phyloP scores from a whole-genome alignment of 1,140 invertebrate species.

The Drosophila repletoides region DNA sequence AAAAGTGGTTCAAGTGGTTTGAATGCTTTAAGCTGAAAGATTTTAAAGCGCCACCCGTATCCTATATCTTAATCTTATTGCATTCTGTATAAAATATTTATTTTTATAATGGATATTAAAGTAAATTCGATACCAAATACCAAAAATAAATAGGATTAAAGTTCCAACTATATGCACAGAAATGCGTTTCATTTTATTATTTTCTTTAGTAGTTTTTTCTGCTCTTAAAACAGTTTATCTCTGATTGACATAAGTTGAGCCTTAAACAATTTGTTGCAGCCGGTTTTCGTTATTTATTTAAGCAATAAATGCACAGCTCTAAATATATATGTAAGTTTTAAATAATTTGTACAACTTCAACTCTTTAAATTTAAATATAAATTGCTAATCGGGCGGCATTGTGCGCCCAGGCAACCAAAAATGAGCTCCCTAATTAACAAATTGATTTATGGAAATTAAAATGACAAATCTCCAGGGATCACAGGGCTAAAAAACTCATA shows the following conservation, averaged over 20 bases:
- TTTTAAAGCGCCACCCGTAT: slow-evolving; percentile 61
- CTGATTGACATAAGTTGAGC: background rate
- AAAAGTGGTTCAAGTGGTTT: slow-evolving; percentile 67
- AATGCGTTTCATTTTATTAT: slow-evolving; percentile 49
- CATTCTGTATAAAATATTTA: slow-evolving; percentile 47
- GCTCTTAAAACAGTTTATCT: no score
- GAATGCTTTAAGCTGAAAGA: slow-evolving; percentile 56
- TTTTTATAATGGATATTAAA: slow-evolving; percentile 62
- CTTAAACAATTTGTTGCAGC: background rate
- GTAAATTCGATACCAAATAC: slow-evolving; percentile 64
- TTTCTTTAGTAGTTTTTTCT: background rate
- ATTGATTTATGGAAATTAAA: slow-evolving; percentile 81
- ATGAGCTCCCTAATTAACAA: slow-evolving; percentile 74
- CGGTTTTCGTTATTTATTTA: slow-evolving; percentile 8
- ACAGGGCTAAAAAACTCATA: slow-evolving; percentile 48
- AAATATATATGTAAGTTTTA: no score
- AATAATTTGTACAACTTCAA: no score
- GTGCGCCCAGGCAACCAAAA: slow-evolving; percentile 51
- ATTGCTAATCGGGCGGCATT: slow-evolving; percentile 58
- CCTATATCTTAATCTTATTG: background rate
- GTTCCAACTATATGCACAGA: slow-evolving; percentile 40
- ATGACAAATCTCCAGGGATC: slow-evolving; percentile 64
- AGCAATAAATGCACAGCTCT: background rate
- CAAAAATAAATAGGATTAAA: slow-evolving; percentile 70
- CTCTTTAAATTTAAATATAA: no score